Conservation (phyloP, 1,140 invertebrate species). For the Armadillidium nasatum region DNA sequence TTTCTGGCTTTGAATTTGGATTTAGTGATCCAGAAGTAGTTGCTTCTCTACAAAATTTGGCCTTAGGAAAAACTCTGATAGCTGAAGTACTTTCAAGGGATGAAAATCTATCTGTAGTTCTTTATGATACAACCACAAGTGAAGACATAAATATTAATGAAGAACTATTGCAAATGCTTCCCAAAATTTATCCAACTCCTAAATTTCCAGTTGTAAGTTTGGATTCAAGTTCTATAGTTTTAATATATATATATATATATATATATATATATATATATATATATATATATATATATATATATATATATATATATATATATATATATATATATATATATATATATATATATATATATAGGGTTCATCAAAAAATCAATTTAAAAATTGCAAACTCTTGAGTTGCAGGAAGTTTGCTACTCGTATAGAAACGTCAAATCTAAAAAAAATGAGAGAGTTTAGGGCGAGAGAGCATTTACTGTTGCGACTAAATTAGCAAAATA, state of each 20-base stretch:
- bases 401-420: too few relatives aligned
- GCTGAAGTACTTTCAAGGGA: constrained; percentile 26
- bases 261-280: too few relatives aligned
- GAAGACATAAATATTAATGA: constrained; percentile 49
- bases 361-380: too few relatives aligned
- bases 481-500: too few relatives aligned
- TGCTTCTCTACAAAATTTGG: constrained; percentile 23
- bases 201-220: constrained; percentile 47
- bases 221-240: too few relatives aligned
- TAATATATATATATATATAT: too few relatives aligned
- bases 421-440: too few relatives aligned
- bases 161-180: constrained; percentile 38
- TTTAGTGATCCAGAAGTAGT: constrained; percentile 43
- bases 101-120: constrained; percentile 23
- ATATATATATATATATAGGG: too few relatives aligned
- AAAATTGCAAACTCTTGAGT: too few relatives aligned
- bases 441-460: too few relatives aligned
- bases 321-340: too few relatives aligned
- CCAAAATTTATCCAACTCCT: constrained; percentile 40
- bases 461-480: too few relatives aligned
- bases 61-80: constrained; percentile 35
- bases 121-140: constrained; percentile 43
- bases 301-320: background rate
- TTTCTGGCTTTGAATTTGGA: constrained; percentile 59
- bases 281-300: background rate